Percentiles rank a stretch among this genome's conserved stretches.
These are phyloP conservation scores for human (Homo sapiens) DNA, from an alignment of 2,113 vertebrate genomes.

Conservation along the genomic window GRCh38 chr14:62026001-62026500, in stretches of 20 bases:
- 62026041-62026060: neutral
- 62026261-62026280: neutral
- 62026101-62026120: neutral
- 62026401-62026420: neutral
- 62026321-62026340: neutral
- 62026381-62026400: neutral
- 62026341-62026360: neutral
- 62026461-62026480: neutral
- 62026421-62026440: neutral
- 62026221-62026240: neutral
- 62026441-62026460: neutral
- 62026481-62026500: neutral
- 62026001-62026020: neutral
- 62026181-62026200: neutral
- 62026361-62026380: neutral
- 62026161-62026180: neutral
- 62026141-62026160: neutral
- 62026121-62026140: neutral
- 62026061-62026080: neutral
- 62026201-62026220: neutral
- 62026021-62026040: neutral
- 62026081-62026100: neutral
- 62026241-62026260: neutral
- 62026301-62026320: neutral
- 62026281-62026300: neutral